Evolutionary conservation across 2,888 invertebrate genomes (phyloP).

Genomic region (Drosophila nigritarsus): DNA sequence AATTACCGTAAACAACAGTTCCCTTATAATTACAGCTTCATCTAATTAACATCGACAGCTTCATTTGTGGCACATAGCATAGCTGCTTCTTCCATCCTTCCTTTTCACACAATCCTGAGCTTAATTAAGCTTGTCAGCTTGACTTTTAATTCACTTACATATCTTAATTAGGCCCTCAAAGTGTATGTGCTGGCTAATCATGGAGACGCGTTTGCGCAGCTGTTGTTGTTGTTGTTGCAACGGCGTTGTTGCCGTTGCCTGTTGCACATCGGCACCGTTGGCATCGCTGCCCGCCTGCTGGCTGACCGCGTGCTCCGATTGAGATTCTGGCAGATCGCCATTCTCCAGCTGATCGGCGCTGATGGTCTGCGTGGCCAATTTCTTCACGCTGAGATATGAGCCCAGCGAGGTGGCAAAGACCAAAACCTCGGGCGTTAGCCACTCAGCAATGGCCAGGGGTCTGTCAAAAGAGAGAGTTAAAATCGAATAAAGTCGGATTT

Average conservation of each 20-base stretch:
- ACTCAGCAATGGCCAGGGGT: conserved; percentile 88
- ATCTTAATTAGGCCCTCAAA: conserved; percentile 82
- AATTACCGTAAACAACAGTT: neutral
- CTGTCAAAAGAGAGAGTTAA: conserved; percentile 83
- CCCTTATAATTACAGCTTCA: neutral
- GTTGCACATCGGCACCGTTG: conserved; percentile 63
- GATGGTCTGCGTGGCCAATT: conserved; percentile 64
- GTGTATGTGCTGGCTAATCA: conserved; percentile 76
- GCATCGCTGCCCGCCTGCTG: conserved; percentile 40
- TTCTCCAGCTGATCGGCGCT: conserved; percentile 69
- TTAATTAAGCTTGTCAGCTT: neutral
- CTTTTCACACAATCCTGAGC: neutral
- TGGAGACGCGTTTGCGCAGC: conserved; percentile 64
- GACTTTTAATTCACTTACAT: conserved; percentile 65
- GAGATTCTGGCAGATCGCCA: conserved; percentile 63
- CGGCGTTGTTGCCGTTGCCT: conserved; percentile 70
- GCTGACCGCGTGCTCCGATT: conserved; percentile 39
- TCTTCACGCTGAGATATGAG: conserved; percentile 86
- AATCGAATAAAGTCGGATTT: neutral
- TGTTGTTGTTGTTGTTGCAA: conserved; percentile 68
- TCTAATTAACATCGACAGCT: neutral
- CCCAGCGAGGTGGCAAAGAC: conserved; percentile 86
- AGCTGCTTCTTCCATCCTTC: neutral
- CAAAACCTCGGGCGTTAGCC: conserved; percentile 91
- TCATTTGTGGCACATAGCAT: neutral